phyloP scores from a whole-genome alignment of 1,140 invertebrate genomes.

The Pseudachorutes palmiensis region DNA sequence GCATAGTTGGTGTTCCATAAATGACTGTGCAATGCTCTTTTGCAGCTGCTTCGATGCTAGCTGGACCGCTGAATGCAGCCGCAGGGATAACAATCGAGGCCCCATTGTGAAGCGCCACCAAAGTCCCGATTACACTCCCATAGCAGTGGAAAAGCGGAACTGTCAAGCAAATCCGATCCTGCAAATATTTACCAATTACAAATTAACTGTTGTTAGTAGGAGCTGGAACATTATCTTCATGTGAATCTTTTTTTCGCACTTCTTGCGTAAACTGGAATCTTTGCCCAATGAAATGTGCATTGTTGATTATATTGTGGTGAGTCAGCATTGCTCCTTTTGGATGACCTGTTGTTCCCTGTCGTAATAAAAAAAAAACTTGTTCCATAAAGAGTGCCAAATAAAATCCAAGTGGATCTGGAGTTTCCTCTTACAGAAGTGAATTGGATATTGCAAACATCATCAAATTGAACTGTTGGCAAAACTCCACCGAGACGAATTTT shows the following conservation, averaged over 20 bases:
- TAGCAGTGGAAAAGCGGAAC: slow-evolving; percentile 90
- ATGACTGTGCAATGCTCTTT: slow-evolving; percentile 67
- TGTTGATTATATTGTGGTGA: slow-evolving; percentile 78
- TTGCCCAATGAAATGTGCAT: slow-evolving; percentile 48
- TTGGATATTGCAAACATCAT: slow-evolving; percentile 67
- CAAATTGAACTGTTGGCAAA: slow-evolving; percentile 49
- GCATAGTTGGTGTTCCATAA: slow-evolving; percentile 95
- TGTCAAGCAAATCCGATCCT: slow-evolving; percentile 57
- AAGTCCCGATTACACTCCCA: slow-evolving; percentile 63
- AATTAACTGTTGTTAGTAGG: background rate
- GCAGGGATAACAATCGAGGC: slow-evolving; percentile 62
- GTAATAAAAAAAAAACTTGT: background rate
- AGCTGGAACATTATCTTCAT: background rate
- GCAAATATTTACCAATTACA: background rate
- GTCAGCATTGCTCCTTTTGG: slow-evolving; percentile 79
- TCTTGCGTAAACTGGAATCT: slow-evolving; percentile 11
- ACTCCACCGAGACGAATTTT: slow-evolving; percentile 34
- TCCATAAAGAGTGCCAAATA: background rate
- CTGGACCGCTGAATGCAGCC: slow-evolving; percentile 57
- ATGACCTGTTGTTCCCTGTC: slow-evolving; percentile 56
- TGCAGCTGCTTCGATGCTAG: slow-evolving; percentile 56
- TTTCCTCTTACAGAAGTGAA: slow-evolving; percentile 69
- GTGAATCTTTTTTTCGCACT: background rate
- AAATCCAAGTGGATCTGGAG: background rate
- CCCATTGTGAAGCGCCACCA: slow-evolving; percentile 48